These are phyloP conservation scores for Pseudanteris insignis DNA, from an alignment of 2,888 invertebrate species.

Conservation along the genomic window DNA sequence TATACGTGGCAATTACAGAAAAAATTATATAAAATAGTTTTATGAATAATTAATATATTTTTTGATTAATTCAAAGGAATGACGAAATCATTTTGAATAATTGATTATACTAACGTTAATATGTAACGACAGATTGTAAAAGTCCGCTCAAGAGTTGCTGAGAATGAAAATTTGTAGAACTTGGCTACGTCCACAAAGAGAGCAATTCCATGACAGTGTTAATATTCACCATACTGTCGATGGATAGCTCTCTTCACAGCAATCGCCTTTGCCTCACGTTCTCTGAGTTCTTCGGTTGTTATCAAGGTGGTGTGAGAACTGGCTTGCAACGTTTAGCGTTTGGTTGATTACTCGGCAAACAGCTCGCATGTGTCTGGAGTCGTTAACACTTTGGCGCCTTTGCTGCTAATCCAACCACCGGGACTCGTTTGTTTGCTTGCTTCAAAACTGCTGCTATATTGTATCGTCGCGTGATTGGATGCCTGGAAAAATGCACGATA, in stretches of 20 bases:
- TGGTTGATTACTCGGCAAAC: slow-evolving; percentile 60
- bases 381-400: slow-evolving; percentile 50
- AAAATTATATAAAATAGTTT: no score
- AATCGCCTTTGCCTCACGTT: slow-evolving; percentile 49
- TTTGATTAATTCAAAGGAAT: no score
- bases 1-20: no score
- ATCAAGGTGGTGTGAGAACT: slow-evolving; percentile 62
- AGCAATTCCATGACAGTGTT: slow-evolving; percentile 99
- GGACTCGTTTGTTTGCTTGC: slow-evolving; percentile 1
- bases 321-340: slow-evolving; percentile 57
- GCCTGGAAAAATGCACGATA: no score
- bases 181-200: slow-evolving; percentile 95
- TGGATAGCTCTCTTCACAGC: slow-evolving; percentile 98
- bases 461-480: no score
- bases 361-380: slow-evolving; percentile 51
- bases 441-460: no score
- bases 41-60: no score
- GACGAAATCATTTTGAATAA: no score
- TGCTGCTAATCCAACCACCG: slow-evolving; percentile 10
- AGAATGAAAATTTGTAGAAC: slow-evolving; percentile 64
- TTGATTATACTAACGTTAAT: no score
- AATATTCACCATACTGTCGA: slow-evolving; percentile 93
- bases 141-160: no score
- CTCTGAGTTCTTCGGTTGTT: slow-evolving; percentile 50
- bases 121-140: no score